Conservation (phyloP, 2,888 invertebrate genomes). For the Ormyrus nitidulus region DNA sequence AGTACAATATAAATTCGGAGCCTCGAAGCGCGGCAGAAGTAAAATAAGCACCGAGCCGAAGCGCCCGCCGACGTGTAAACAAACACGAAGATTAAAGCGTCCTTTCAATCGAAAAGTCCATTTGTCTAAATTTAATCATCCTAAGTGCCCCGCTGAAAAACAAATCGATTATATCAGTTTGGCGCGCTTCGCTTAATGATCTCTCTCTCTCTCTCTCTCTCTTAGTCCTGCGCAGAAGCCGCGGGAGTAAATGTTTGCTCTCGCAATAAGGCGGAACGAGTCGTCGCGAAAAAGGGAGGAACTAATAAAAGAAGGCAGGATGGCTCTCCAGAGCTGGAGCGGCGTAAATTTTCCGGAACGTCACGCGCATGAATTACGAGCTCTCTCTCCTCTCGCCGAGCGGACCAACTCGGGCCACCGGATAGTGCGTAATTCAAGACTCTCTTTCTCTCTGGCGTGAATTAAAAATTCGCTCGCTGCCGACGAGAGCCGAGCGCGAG, state of each 20-base stretch:
- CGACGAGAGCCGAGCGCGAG: too few relatives aligned
- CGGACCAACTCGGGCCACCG: background rate
- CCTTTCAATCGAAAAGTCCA: background rate
- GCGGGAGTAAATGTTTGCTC: constrained; percentile 11
- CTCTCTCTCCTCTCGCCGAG: background rate
- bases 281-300: background rate
- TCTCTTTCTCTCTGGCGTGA: background rate
- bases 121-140: constrained; percentile 43
- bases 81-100: constrained; percentile 40
- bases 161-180: constrained; percentile 36
- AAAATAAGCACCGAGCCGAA: constrained; percentile 11
- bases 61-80: background rate
- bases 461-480: constrained; percentile 27
- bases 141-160: constrained; percentile 35
- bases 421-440: background rate
- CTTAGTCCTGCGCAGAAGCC: too few relatives aligned
- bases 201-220: constrained; percentile 5
- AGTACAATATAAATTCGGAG: background rate
- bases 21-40: background rate
- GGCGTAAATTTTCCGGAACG: constrained; percentile 17
- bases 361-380: constrained; percentile 13
- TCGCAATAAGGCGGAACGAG: background rate
- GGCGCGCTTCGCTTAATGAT: constrained; percentile 14
- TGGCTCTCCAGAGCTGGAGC: too few relatives aligned
- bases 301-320: background rate